Evolutionary conservation across 1,140 invertebrate species (phyloP).

Genomic region (Luehdorfia chinensis): DNA sequence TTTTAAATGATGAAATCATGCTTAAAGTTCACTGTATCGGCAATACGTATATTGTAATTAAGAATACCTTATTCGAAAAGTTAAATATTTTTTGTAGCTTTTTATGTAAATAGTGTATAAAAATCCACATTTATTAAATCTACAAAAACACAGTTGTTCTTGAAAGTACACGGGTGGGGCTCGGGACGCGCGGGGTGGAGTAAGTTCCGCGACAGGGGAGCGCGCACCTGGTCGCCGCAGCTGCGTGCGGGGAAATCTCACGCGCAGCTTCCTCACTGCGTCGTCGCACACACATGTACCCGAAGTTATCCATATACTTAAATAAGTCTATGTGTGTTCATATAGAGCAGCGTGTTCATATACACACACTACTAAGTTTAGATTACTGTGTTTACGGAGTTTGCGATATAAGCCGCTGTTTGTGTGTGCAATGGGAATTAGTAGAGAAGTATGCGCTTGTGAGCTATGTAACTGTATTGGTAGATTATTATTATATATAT

Average conservation of each 20-base stretch:
- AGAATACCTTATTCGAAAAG: too few species aligned
- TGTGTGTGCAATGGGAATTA: neutral
- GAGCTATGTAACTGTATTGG: neutral
- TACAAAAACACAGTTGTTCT: too few species aligned
- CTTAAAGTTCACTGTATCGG: too few species aligned
- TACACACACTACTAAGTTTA: neutral
- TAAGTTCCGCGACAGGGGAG: constrained; percentile 27
- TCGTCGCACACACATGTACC: constrained; percentile 41
- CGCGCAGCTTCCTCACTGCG: constrained; percentile 70
- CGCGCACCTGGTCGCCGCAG: constrained; percentile 72
- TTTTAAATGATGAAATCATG: too few species aligned
- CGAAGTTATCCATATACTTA: constrained; percentile 3
- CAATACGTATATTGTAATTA: too few species aligned
- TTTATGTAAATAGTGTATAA: too few species aligned
- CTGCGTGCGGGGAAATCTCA: constrained; percentile 69
- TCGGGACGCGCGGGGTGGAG: constrained; percentile 36
- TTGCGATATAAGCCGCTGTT: neutral
- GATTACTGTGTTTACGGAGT: constrained; percentile 8
- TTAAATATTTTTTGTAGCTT: too few species aligned
- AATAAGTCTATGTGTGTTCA: constrained; percentile 2
- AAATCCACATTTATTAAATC: too few species aligned
- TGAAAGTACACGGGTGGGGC: constrained; percentile 38
- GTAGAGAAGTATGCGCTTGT: neutral
- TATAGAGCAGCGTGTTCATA: constrained; percentile 3
- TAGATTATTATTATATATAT: neutral